Base-by-base conservation (phyloP, 1,140 invertebrate genomes). In the Zaprionus capensis region DNA sequence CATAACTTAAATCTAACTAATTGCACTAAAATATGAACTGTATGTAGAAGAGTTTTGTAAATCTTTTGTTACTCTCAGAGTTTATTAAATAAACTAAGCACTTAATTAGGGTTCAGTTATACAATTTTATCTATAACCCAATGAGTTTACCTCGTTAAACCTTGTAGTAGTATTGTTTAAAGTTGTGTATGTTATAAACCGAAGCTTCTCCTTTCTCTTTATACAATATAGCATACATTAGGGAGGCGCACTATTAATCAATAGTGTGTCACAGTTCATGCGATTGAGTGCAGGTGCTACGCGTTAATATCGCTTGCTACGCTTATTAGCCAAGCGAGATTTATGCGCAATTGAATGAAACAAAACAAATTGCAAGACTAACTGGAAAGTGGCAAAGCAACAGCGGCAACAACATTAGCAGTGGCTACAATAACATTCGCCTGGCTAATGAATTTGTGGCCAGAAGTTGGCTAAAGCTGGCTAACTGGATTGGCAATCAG, bases 401-500 rank as follows among this genome's bases (percentile, higher is more conserved):
- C 14, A 36, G 17, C 6, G 2, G 4, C n/a, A 36, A 14, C 5
- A 38, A 38, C 58, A 61, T n/a, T 11, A 1, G 49, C 12, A 46
- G 24, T 11, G 2, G 49, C n/a, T 22, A 17, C 12, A 61, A 61
- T 36, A 34, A 59, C 61, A 56, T 34, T 71, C 24, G 34, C 31
- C 20, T 17, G 57, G 55, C 46, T 75, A 64, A 75, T 75, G 58
- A 70, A 75, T 63, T 63, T 75, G 66, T 70, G 67, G 65, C 26
- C 36, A 55, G 34, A 34, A 55, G 28, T 31, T 53, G 44, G 44
- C 20, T 59, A 22, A 22, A 24, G 17, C 20, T 17, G 15, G 24
- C 49, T 46, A 69, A 74, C 57, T 67, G 63, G n/a, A 55, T 65
- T 71, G 51, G 63, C 69, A 73, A 73, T 73, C 71, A 69, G 65